Evolutionary conservation across 2,113 vertebrate species (phyloP).

Genomic region (Anseranas semipalmata): DNA sequence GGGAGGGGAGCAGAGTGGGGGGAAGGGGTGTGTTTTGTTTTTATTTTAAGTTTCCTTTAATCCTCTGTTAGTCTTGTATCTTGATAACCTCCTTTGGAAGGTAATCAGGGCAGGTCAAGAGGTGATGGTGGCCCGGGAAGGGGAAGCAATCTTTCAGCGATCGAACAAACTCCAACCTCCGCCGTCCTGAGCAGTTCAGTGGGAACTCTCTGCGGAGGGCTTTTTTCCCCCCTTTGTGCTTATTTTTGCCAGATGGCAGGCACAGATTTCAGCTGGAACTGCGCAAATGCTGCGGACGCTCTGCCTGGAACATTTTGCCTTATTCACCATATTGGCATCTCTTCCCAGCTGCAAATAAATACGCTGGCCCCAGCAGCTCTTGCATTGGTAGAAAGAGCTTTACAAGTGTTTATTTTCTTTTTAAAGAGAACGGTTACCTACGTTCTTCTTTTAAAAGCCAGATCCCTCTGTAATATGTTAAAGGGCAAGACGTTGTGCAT

Average conservation of each 20-base stretch:
- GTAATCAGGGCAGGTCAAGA: constrained; percentile 54
- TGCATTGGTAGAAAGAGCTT: neutral
- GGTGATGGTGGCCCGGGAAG: constrained; percentile 50
- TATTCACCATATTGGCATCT: neutral
- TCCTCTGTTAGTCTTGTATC: constrained; percentile 63
- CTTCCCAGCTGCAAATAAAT: neutral
- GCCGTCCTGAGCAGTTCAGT: neutral
- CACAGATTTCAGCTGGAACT: constrained; percentile 34
- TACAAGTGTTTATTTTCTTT: constrained; percentile 5
- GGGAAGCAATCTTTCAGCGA: constrained; percentile 60
- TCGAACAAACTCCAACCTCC: neutral
- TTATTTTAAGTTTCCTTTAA: constrained; percentile 71
- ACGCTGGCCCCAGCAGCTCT: neutral
- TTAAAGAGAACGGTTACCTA: neutral
- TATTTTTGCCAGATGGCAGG: constrained; percentile 61
- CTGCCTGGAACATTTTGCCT: neutral
- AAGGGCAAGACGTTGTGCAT: neutral
- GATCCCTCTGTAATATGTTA: neutral
- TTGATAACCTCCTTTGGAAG: constrained; percentile 60
- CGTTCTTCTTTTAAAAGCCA: neutral
- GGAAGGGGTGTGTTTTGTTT: constrained; percentile 48
- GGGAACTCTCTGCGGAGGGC: neutral
- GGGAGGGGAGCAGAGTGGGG: neutral
- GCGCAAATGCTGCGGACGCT: neutral
- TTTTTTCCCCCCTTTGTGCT: neutral